Evolutionary conservation across 1,140 invertebrate species (phyloP).

Genomic region (Anthonomus grandis): DNA sequence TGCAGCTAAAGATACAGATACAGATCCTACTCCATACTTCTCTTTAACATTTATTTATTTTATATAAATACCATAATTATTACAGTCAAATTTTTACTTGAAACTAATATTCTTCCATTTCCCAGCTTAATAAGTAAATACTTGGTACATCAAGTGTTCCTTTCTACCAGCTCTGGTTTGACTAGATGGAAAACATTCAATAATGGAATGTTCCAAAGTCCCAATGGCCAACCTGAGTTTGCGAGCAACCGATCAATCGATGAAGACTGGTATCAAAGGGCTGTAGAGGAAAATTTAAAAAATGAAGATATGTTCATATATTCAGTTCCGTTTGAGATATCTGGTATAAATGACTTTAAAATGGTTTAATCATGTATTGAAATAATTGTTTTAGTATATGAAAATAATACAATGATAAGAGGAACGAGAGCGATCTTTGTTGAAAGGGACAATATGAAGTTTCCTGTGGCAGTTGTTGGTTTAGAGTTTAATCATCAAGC

Average conservation of each 20-base stretch:
- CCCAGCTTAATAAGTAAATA: no score
- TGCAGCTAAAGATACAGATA: no score
- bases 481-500: conserved; percentile 73
- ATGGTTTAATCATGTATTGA: background rate
- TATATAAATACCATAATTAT: no score
- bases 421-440: conserved; percentile 82
- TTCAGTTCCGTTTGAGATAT: conserved; percentile 69
- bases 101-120: background rate
- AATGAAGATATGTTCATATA: conserved; percentile 81
- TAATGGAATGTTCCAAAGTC: conserved; percentile 20
- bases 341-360: conserved; percentile 21
- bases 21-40: no score
- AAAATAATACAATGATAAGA: conserved; percentile 71
- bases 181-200: conserved; percentile 70
- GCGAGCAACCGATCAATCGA: conserved; percentile 73
- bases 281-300: conserved; percentile 82
- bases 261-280: conserved; percentile 88
- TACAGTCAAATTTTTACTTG: no score
- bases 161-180: conserved; percentile 82
- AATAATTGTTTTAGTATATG: conserved; percentile 50
- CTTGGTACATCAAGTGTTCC: conserved; percentile 56
- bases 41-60: no score
- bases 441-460: conserved; percentile 57
- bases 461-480: conserved; percentile 87
- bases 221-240: conserved; percentile 25